Percentiles rank a stretch among this genome's conserved stretches.
phyloP scores from a whole-genome alignment of 2,113 vertebrate genomes.

The Python bivittatus region DNA sequence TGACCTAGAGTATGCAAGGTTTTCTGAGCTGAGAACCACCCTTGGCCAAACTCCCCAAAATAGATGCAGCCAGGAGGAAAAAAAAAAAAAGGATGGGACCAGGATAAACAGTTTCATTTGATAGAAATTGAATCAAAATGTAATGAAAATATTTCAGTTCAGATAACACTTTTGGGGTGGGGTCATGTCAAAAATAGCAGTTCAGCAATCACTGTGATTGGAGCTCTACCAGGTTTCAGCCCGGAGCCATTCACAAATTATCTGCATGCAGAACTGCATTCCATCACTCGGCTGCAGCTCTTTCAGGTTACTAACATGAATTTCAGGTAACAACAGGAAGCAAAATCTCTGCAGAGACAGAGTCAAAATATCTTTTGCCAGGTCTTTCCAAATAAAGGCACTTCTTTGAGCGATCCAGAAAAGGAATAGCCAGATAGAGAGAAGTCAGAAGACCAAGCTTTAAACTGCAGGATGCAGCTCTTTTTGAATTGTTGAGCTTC shows the following conservation, averaged over 20 bases:
- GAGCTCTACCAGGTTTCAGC: neutral
- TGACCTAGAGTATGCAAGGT: too few relatives aligned
- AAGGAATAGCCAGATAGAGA: neutral
- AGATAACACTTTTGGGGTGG: too few relatives aligned
- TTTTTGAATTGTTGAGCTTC: neutral
- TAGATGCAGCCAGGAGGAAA: too few relatives aligned
- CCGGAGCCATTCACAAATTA: neutral
- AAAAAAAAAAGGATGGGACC: too few relatives aligned
- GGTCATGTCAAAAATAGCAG: too few relatives aligned
- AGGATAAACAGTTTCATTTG: too few relatives aligned
- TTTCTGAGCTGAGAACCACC: too few relatives aligned
- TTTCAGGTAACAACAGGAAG: neutral
- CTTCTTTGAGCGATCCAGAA: accelerated
- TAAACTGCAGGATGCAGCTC: neutral
- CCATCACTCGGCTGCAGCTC: neutral
- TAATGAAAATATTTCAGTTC: too few relatives aligned
- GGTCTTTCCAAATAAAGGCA: accelerated
- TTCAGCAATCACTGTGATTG: neutral
- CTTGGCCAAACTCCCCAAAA: too few relatives aligned
- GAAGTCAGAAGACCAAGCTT: accelerated
- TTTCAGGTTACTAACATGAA: neutral
- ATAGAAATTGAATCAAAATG: too few relatives aligned
- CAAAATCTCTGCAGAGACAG: neutral
- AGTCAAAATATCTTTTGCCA: neutral
- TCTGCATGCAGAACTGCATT: neutral